Evolutionary conservation across 2,797 vertebrate genomes (phyloP), one percentile per base, ranked within the genome.

Genomic region (Morus bassanus): DNA sequence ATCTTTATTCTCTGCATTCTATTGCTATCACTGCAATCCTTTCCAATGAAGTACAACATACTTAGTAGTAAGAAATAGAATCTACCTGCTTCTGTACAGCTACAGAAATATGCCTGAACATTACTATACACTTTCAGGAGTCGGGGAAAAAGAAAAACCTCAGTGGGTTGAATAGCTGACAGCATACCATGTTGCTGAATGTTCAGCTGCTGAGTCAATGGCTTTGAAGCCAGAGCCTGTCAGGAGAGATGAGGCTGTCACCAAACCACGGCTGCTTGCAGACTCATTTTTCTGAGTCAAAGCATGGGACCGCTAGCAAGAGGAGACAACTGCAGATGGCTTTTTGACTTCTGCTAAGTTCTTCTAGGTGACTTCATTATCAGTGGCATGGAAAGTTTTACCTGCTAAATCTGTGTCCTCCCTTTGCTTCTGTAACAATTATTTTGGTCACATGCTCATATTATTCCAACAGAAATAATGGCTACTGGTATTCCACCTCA

Each of bases 161-260:
- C 25, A 19, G 17, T 35, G 16, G 45, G 10, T 41, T 2, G 1
- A 53, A 63, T 16, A 39, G 45, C 6, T 0, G 0, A 46, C 16
- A 48, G 23, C 48, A n/a, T 21, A 39, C 21, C 22, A 35, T 4
- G 18, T 23, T 37, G 10, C 48, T 78, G 41, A 68, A 63, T 39
- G 41, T 50, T 7, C 39, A 46, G 70, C 13, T 80, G 80, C 57
- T 24, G 37, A 69, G 39, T 70, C 39, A 85, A 48, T 24, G 69
- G 30, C 50, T 79, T 45, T 51, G 56, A 74, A 84, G 37, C 28
- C 41, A 61, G 59, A 67, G 25, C 15, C 22, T n/a, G 8, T 43
- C 37, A 56, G 25, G 13, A 56, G 35, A 81, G 28, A 35, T 11
- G 33, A 78, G 30, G 19, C 46, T 59, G 41, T 37, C 11, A 11